Base-by-base conservation (phyloP, 2,113 vertebrate species). In the Sorex fumeus region DNA sequence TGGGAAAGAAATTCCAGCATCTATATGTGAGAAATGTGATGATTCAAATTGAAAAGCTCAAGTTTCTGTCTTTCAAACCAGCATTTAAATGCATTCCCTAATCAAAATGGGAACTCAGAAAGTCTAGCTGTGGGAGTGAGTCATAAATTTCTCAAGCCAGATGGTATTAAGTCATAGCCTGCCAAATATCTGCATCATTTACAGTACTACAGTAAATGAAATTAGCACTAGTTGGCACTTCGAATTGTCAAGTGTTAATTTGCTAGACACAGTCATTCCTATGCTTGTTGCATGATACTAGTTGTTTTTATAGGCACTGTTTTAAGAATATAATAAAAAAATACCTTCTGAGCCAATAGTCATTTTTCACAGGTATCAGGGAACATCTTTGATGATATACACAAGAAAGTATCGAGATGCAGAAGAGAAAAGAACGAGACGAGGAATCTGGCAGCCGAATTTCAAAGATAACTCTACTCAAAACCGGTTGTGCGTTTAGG, bases 111-210 rank as follows among this genome's bases (percentile, higher is more conserved):
- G 89, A 86, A 89, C n/a, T 80, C 34, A 2, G 82, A 85, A 85
- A 80, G 21, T 92, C 77, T 95, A 13, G 12, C 76, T 81, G 84
- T 93, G 16, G 80, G 70, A 93, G 96, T 94, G 94, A 95, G 78
- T 87, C 62, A 94, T 82, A 91, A 88, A 90, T 84, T 94, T 91
- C 80, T 88, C 91, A 88, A 69, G 53, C 80, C 94, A 97, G 94
- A 96, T 96, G 94, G 95, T 67, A 93, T 94, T 87, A 94, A 96
- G 77, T 82, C 78, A 27, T 25, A 75, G 72, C 32, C 91, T 96
- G 96, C 95, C 96, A 97, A 93, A 84, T 90, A 91, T 45, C 87
- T 66, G 11, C 11, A 85, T 40, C 27, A 84, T 30, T 36, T n/a
- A 82, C 43, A 95, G 93, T 81, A 69, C 80, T 87, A 47, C 43